Evolutionary conservation across 2,113 vertebrate species (phyloP).

Genomic region (Genyomyrus donnyi): DNA sequence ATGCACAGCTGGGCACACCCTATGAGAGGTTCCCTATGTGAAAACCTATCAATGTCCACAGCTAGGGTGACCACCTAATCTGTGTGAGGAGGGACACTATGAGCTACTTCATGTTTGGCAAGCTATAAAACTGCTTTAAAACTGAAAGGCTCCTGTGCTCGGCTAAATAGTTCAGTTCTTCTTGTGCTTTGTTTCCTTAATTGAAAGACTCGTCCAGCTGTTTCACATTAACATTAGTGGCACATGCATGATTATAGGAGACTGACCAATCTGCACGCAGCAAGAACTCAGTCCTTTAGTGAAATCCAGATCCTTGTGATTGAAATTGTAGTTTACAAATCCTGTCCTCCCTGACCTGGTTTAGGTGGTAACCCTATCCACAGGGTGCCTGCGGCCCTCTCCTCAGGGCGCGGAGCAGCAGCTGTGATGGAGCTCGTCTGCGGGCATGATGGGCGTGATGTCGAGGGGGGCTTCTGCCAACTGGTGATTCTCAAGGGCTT

Average conservation of each 20-base stretch:
- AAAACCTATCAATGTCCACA: neutral
- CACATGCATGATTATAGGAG: neutral
- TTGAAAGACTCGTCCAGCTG: neutral
- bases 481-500: neutral
- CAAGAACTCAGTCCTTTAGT: neutral
- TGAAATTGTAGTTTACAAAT: neutral
- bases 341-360: neutral
- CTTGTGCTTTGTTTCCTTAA: neutral
- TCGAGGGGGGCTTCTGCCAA: neutral
- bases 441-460: neutral
- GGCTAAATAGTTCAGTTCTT: neutral
- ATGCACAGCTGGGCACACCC: neutral
- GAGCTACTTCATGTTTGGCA: neutral
- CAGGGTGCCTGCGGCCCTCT: neutral
- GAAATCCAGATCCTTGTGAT: neutral
- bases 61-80: neutral
- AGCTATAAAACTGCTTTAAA: neutral
- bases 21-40: neutral
- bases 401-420: neutral
- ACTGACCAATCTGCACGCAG: neutral
- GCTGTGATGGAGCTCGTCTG: neutral
- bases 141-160: neutral
- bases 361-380: neutral
- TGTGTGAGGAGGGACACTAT: neutral
- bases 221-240: neutral